Percentiles rank a stretch among this genome's conserved stretches.
These are phyloP conservation scores for Peromyscus californicus DNA, from an alignment of 2,113 vertebrate species.

Conservation along the genomic window DNA sequence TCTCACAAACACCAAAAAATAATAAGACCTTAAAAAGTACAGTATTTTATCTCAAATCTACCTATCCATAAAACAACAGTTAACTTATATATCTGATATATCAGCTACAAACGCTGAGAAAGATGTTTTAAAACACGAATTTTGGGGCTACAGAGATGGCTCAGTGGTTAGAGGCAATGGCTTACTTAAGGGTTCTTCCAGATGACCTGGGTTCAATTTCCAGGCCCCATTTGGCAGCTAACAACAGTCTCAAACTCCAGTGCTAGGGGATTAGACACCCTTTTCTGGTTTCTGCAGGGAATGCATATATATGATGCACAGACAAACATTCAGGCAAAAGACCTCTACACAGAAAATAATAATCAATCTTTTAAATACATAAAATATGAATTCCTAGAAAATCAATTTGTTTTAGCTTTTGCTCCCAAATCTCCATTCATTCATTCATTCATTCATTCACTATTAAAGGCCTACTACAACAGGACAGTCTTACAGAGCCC, in stretches of 20 bases:
- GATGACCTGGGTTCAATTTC: not conserved
- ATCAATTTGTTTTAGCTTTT: slow-evolving; percentile 46
- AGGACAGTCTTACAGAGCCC: not conserved
- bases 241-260: not conserved
- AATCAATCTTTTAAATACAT: not conserved
- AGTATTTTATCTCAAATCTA: slow-evolving; percentile 9
- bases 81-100: not conserved
- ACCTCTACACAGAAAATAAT: not conserved
- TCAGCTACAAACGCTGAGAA: not conserved
- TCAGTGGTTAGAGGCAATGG: not conserved
- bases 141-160: not conserved
- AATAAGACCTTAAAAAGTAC: slow-evolving; percentile 8
- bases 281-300: not conserved
- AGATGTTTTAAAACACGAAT: too few species aligned
- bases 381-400: slow-evolving; percentile 39
- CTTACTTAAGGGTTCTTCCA: not conserved
- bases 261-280: not conserved
- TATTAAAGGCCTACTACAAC: not conserved
- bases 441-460: slow-evolving; percentile 1
- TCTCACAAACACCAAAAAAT: not conserved
- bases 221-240: not conserved
- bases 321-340: not conserved
- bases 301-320: not conserved
- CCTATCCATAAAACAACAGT: slow-evolving; percentile 32
- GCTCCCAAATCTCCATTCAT: slow-evolving; percentile 45